Base-by-base conservation (phyloP, 2,797 vertebrate genomes). In the Sebastes hubbsi region DNA sequence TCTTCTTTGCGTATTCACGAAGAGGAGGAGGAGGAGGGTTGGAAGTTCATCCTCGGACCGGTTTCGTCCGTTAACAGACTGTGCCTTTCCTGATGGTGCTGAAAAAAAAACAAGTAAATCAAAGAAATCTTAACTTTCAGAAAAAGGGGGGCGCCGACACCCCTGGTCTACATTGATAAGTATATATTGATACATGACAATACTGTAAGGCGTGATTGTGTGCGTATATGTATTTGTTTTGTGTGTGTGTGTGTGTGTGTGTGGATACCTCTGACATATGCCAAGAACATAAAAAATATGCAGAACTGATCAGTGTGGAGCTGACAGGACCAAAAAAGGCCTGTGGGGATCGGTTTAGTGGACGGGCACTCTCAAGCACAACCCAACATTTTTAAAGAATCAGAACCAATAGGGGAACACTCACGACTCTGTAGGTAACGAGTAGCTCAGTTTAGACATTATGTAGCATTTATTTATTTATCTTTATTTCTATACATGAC, bases 51-150 rank as follows among this genome's bases (percentile, higher is more conserved):
- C 81, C 54, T 81, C 49, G 72, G 84, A 82, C 80, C 22, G 62
- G 77, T 46, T 71, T 74, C 88, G 95, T 95, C 94, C 92, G 58
- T 75, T 61, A 77, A 96, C 95, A 95, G 96, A 97, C 97, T 96
- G 97, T 99, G 98, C 98, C 98, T 99, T 99, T 97, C 95, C 93
- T 95, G 96, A 96, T 95, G 97, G 97, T 98, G 98, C 98, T 99
- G 95, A 95, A 94, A 95, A 62, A 64, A 24, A 62, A 64, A 5
- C 30, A 54, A 90, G 75, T 79, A 87, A 92, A 91, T 92, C 90
- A 90, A 91, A 92, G 86, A 91, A 65, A 89, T 88, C 74, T 96
- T 95, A 81, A 95, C 95, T 96, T 96, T 95, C 93, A 87, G 93
- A 84, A 49, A 72, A 42, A 42, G 38, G 72, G 36, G 38, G 92